Base-by-base conservation (phyloP, 1,140 invertebrate genomes). In the Achatina immaculata region DNA sequence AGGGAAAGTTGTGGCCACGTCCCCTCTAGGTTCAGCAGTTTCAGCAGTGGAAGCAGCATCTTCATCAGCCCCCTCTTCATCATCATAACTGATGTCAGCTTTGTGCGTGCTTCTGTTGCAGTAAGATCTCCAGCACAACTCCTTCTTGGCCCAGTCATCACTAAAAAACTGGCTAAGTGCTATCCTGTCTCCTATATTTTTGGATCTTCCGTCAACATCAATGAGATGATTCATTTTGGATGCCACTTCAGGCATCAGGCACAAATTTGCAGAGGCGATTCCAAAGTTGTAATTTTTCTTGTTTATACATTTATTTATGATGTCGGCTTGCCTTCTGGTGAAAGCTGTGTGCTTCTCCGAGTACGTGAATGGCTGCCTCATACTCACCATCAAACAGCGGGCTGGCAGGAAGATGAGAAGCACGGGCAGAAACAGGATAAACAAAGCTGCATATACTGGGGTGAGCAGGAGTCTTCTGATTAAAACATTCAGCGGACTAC, bases 181-280 rank as follows among this genome's bases (percentile, higher is more conserved):
- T 24, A 89, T 84, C 58, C 84, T 81, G 65, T 86, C 78, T 7
- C 88, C 87, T n/a, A 87, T 86, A n/a, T 79, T 55, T 40, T 65
- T 78, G 16, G 86, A 81, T 77, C 88, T 83, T 4, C 69, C 14
- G 66, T 38, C 48, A n/a, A 84, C 83, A 55, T 87, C 79, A 0
- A 82, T 62, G 14, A 89, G 45, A 72, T 89, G 88, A 66, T 89
- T 88, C 55, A 85, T 81, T 69, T 85, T 73, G 31, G 87, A 82
- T 6, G 87, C 51, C 62, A 86, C 77, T 81, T 89, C 88, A 21
- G 86, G 85, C 78, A 88, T 51, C 0, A 89, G 80, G 76, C 88
- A 89, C 6, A 87, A 16, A 76, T 89, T 89, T 7, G 81, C 72
- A 42, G 88, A 84, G 1, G 79, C 82, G 28, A 88, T 68, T 9